Base-by-base conservation (phyloP, 1,140 invertebrate species). In the Linepithema humile region DNA sequence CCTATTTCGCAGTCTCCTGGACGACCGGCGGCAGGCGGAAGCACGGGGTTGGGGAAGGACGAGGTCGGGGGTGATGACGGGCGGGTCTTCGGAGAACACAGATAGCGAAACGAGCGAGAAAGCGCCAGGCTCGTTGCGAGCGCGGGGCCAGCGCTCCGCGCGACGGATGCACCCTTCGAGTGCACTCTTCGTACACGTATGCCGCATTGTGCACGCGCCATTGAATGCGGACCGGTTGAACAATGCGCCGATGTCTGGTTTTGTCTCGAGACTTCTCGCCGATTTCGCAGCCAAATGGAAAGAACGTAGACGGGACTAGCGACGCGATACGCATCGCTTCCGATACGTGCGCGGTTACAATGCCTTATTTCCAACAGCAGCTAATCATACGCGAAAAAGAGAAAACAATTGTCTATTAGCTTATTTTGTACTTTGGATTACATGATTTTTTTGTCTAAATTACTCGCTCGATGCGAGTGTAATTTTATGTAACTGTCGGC, bases 231-330 rank as follows among this genome's bases (percentile, higher is more conserved):
- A n/a, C 60, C 74, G 75, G 62, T 40, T 59, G 85, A 90, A 90
- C 89, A 90, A 90, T 90, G 82, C 73, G 83, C 69, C 78, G 85
- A 85, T 83, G 82, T 73, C 84, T 74, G 75, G 89, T 90, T 90
- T 91, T 87, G 90, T 90, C 85, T 84, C 73, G 84, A 84, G 87
- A 89, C 87, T 89, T 89, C 88, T 89, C 88, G 88, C 88, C 87
- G 84, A 88, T 88, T 88, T 80, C 82, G 85, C 82, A 59, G 48
- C 59, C 82, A 23, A 35, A 23, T 38, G 72, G 75, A 80, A 80
- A 80, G 75, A 86, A 72, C 88, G 84, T 38, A 88, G 77, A 80
- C 87, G 83, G 32, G 86, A 87, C 82, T 60, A 83, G 84, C 77
- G 82, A 69, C 59, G 74, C 59, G 55, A 80, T 80, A 67, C 53